Conservation (phyloP, 2,113 vertebrate species). For the Dasypus novemcinctus region DNA sequence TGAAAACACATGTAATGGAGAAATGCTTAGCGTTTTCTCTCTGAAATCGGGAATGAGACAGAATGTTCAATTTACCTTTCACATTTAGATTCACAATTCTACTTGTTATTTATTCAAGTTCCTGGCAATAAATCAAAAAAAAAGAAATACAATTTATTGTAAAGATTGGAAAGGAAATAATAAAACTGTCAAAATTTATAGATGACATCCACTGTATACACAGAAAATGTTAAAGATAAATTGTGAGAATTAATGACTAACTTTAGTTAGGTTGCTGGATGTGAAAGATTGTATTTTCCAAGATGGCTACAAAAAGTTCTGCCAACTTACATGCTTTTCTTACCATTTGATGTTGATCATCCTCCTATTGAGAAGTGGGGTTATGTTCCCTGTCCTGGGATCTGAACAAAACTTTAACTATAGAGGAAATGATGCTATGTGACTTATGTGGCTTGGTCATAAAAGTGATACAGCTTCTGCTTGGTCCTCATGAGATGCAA, state of each 20-base stretch:
- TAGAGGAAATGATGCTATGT: neutral
- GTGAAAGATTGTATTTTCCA: neutral
- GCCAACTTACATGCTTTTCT: neutral
- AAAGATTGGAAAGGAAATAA: neutral
- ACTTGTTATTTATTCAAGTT: neutral
- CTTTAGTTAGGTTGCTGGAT: neutral
- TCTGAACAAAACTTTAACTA: neutral
- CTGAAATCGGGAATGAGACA: neutral
- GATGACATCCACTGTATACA: neutral
- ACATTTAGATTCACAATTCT: neutral
- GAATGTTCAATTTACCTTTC: neutral
- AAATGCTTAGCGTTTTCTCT: neutral
- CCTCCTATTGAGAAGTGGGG: neutral
- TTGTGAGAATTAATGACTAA: neutral
- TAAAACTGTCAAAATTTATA: neutral
- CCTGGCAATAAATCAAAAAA: neutral
- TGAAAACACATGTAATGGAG: neutral
- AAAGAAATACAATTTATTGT: neutral
- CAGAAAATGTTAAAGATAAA: neutral
- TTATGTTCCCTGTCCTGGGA: neutral
- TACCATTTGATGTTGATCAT: neutral
- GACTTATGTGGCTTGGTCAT: neutral
- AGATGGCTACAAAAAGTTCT: neutral
- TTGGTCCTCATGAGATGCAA: neutral
- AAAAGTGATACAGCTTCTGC: neutral